Evolutionary conservation across 2,113 vertebrate species (phyloP), one percentile per base, ranked within the genome.

Genomic region (Alligator sinensis): DNA sequence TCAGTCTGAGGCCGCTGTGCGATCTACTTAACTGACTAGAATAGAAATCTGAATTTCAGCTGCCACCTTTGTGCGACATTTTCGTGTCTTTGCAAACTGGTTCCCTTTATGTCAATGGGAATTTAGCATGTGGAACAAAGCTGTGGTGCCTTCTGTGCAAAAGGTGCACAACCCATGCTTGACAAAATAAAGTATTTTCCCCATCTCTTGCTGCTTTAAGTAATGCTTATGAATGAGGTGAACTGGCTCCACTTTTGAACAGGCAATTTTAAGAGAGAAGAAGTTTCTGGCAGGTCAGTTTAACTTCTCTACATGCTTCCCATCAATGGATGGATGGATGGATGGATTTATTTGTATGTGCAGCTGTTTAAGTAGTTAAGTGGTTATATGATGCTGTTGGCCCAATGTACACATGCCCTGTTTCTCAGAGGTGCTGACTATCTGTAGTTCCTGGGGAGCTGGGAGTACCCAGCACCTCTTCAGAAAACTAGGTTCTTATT

Each of bases 31-130:
- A 38, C 80, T 92, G 77, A 11, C 62, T 87, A 68, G 27, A 89
- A 91, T 62, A 88, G 66, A 57, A 88, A 79, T 83, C 91, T 83
- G 6, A 77, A 22, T 83, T 80, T 59, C 60, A 38, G 18, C 84
- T 64, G 9, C 75, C 18, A 89, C 24, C 19, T 87, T 64, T 92
- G 61, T 25, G 25, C 10, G 17, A 38, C 60, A 28, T 59, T 60
- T n/a, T 80, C 84, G 30, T 60, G 9, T 70, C n/a, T 93, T 93
- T 94, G 75, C 13, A 15, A 1, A 0, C 34, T 61, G 10, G 2
- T 94, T 90, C 81, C 81, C 34, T 59, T 57, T 55, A 34, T 74
- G 14, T 2, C 58, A 72, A 86, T 55, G 28, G 30, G 3, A 96
- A 9, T 28, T 61, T 28, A 83, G 2, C 68, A 28, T 57, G 57